A percentile compares a stretch with the other conserved stretches of the same genome.
These are phyloP conservation scores for Dinocampus coccinellae DNA, from an alignment of 2,888 invertebrate genomes.

Conservation along the genomic window DNA sequence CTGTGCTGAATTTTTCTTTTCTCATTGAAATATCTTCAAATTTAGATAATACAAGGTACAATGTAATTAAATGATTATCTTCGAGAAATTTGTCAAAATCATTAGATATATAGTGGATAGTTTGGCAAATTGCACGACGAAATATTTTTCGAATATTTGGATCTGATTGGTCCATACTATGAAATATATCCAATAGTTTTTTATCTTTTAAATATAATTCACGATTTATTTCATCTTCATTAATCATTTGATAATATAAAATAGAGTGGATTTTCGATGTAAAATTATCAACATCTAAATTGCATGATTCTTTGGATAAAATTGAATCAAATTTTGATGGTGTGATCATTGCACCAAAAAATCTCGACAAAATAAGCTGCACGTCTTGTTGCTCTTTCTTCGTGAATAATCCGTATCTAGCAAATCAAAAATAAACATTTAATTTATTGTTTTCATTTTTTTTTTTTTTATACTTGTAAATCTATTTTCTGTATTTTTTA, in stretches of 20 bases:
- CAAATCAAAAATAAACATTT: constrained; percentile 32
- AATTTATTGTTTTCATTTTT: too few species aligned
- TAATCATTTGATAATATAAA: constrained; percentile 39
- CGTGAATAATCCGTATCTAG: constrained; percentile 76
- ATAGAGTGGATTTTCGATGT: constrained; percentile 65
- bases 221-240: constrained; percentile 72
- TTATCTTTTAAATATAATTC: constrained; percentile 63
- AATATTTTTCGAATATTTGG: constrained; percentile 69
- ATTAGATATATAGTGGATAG: constrained; percentile 72
- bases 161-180: constrained; percentile 66
- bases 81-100: constrained; percentile 72
- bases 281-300: constrained; percentile 71
- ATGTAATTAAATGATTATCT: constrained; percentile 73
- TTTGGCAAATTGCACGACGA: constrained; percentile 71
- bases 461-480: not conserved
- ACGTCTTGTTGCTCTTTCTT: constrained; percentile 73
- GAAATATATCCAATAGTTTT: constrained; percentile 65
- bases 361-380: constrained; percentile 73
- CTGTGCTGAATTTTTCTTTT: constrained; percentile 42
- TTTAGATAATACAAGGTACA: constrained; percentile 74
- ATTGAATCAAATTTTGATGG: constrained; percentile 51
- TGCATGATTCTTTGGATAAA: constrained; percentile 51
- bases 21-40: constrained; percentile 53
- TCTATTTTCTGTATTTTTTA: not conserved
- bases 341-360: constrained; percentile 72